These are phyloP conservation scores for Opisthocomus hoazin DNA, from an alignment of 2,113 vertebrate species.

Conservation along the genomic window DNA sequence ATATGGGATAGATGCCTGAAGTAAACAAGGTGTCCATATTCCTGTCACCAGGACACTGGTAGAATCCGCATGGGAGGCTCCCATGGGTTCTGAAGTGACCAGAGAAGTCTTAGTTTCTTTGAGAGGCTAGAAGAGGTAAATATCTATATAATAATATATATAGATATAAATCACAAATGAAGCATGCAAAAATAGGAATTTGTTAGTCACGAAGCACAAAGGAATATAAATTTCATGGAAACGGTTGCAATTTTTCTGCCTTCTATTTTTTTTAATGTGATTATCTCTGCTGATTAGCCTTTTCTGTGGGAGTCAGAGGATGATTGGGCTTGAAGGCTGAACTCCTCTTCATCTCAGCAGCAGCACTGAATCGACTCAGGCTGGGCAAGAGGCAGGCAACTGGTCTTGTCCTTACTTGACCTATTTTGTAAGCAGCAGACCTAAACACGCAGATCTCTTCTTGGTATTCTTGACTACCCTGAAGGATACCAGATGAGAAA, in stretches of 20 bases:
- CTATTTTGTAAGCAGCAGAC: not conserved
- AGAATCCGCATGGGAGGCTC: not conserved
- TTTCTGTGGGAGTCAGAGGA: not conserved
- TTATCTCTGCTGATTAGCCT: not conserved
- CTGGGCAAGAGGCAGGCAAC: not conserved
- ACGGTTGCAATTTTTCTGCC: not conserved
- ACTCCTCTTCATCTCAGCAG: not conserved
- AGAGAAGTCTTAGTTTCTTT: not conserved
- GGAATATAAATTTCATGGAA: not conserved
- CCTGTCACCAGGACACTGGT: not conserved
- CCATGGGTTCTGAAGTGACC: not conserved
- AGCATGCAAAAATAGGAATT: not conserved
- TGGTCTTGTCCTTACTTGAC: not conserved
- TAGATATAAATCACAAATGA: not conserved
- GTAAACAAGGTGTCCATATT: not conserved
- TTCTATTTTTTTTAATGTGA: not conserved
- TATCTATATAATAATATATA: not conserved
- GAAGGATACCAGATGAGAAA: not conserved
- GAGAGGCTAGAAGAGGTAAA: not conserved
- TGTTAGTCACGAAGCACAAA: not conserved
- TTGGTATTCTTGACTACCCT: rapidly evolving
- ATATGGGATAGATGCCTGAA: not conserved
- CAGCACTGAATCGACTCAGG: not conserved
- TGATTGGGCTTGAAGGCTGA: not conserved
- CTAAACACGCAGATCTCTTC: not conserved